Conservation (phyloP, 2,888 invertebrate species). For the Dinocampus coccinellae region DNA sequence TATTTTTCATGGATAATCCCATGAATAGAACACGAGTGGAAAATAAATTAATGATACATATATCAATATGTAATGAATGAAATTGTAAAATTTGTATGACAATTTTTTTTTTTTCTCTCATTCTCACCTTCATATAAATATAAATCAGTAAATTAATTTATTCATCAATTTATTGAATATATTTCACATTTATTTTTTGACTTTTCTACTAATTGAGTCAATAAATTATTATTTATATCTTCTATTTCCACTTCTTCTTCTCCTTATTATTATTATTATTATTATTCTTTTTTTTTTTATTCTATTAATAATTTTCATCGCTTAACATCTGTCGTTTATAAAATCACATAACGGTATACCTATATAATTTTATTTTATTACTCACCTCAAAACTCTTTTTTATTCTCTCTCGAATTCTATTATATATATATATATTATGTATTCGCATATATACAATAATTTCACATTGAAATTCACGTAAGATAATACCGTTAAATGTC, state of each 20-base stretch:
- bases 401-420: neutral
- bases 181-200: too few species aligned
- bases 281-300: neutral
- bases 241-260: too few species aligned
- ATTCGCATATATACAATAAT: neutral
- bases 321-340: neutral
- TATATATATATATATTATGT: neutral
- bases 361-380: neutral
- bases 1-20: slow-evolving; percentile 3
- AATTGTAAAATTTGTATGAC: neutral
- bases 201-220: too few species aligned
- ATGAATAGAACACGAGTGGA: neutral
- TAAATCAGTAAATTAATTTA: too few species aligned
- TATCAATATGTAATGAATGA: too few species aligned
- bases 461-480: slow-evolving; percentile 1
- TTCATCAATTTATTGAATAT: too few species aligned
- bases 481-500: slow-evolving; percentile 10
- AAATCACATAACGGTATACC: neutral
- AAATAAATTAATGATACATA: neutral
- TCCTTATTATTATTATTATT: neutral
- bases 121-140: too few species aligned
- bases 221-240: too few species aligned
- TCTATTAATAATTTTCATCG: neutral
- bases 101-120: too few species aligned
- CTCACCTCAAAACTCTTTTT: neutral